phyloP scores from a whole-genome alignment of 2,797 vertebrate genomes.

The Halcyon smyrnensis region DNA sequence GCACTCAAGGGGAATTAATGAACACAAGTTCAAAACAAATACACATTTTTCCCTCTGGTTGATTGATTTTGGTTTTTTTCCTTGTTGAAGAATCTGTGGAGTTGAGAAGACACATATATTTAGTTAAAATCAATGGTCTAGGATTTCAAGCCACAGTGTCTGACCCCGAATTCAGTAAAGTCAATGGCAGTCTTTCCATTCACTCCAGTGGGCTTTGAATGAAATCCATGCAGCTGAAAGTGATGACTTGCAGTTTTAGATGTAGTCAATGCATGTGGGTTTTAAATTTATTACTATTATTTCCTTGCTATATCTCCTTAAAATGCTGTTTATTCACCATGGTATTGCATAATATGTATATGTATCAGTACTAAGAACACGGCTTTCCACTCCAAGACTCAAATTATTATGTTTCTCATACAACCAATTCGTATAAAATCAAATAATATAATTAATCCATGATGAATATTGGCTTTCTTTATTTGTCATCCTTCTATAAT shows the following conservation, averaged over 20 bases:
- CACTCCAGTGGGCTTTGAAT: not conserved
- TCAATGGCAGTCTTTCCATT: not conserved
- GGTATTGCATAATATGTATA: not conserved
- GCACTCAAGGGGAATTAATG: not conserved
- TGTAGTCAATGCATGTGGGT: not conserved
- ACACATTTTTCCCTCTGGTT: not conserved
- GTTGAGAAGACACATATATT: not conserved
- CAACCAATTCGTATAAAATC: not conserved
- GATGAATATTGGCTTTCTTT: not conserved
- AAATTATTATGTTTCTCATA: not conserved
- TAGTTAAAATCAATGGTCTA: slow-evolving; percentile 23
- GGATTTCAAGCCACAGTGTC: not conserved
- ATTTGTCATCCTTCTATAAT: not conserved
- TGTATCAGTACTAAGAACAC: not conserved
- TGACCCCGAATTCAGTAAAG: not conserved
- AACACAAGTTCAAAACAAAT: not conserved
- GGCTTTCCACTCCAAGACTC: not conserved
- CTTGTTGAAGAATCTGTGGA: not conserved
- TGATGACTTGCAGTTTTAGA: not conserved
- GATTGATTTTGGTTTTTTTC: not conserved
- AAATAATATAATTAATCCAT: not conserved
- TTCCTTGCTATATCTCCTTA: not conserved
- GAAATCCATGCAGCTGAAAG: not conserved
- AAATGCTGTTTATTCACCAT: not conserved
- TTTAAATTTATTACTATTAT: not conserved